phyloP scores from a whole-genome alignment of 1,140 invertebrate species.

The Leptoteleia sp. region DNA sequence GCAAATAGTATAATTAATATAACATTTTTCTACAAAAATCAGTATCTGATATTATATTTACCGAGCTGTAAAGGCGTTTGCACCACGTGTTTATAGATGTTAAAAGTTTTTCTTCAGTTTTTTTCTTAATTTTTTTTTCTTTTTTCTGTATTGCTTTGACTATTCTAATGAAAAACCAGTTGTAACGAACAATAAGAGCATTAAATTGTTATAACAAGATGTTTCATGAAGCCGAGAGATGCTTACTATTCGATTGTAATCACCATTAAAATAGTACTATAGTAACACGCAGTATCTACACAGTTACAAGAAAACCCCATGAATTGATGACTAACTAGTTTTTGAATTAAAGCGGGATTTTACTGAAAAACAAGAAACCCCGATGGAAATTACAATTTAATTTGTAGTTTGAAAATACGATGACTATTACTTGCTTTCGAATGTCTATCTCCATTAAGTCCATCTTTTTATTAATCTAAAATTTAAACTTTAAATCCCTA shows the following conservation, averaged over 20 bases:
- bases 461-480: conserved; percentile 14
- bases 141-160: not conserved
- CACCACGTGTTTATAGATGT: not conserved
- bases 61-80: not conserved
- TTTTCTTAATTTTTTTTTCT: not conserved
- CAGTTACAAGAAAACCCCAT: conserved; percentile 49
- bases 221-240: conserved; percentile 17
- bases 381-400: conserved; percentile 23
- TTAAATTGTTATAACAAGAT: conserved; percentile 42
- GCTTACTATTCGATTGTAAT: conserved; percentile 20
- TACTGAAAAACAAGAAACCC: conserved; percentile 7
- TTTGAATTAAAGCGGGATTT: conserved; percentile 22
- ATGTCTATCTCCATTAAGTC: not conserved
- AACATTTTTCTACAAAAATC: conserved; percentile 15
- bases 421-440: conserved; percentile 11
- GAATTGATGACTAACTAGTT: conserved; percentile 26
- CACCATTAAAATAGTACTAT: conserved; percentile 43
- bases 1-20: conserved; percentile 7
- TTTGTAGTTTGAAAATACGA: conserved; percentile 28
- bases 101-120: not conserved
- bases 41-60: conserved; percentile 19
- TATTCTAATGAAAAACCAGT: conserved; percentile 13
- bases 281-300: conserved; percentile 60
- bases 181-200: conserved; percentile 16
- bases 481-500: conserved; percentile 40